Conservation (phyloP, 2,797 vertebrate species). For the Tenualosa ilisha region DNA sequence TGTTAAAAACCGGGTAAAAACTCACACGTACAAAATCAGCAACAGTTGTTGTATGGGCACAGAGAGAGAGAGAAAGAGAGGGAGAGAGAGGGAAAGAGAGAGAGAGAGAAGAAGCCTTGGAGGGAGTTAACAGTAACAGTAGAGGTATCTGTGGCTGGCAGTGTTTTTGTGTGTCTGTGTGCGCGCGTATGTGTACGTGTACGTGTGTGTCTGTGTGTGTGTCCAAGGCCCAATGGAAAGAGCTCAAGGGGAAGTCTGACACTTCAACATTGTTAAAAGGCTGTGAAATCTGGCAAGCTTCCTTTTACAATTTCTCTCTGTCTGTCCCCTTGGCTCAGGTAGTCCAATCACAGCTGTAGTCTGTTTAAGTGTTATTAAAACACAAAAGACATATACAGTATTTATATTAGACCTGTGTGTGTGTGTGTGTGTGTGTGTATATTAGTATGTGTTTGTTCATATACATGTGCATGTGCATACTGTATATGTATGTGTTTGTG, state of each 20-base stretch:
- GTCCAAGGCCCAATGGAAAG: conserved; percentile 4
- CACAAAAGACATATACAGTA: not conserved
- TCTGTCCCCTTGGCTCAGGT: conserved; percentile 16
- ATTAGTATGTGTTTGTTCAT: not conserved
- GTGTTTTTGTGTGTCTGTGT: not conserved
- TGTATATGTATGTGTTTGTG: not conserved
- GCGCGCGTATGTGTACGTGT: too few relatives aligned
- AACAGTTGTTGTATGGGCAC: conserved; percentile 10
- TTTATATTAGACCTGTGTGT: not conserved
- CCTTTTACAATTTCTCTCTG: not conserved
- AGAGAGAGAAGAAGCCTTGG: not conserved
- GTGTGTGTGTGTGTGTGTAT: not conserved
- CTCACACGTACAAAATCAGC: conserved; percentile 20
- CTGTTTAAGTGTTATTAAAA: not conserved
- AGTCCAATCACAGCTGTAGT: not conserved
- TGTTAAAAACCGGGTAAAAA: conserved; percentile 23
- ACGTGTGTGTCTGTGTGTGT: not conserved
- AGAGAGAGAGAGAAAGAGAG: not conserved
- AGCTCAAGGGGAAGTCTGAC: conserved; percentile 19
- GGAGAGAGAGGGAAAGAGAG: not conserved
- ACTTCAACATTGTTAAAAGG: conserved; percentile 16
- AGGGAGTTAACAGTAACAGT: not conserved
- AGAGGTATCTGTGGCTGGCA: not conserved
- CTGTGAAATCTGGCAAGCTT: conserved; percentile 8
- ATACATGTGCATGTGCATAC: not conserved